These are phyloP conservation scores for Synergus itoensis DNA, from an alignment of 2,888 invertebrate species.

Conservation along the genomic window DNA sequence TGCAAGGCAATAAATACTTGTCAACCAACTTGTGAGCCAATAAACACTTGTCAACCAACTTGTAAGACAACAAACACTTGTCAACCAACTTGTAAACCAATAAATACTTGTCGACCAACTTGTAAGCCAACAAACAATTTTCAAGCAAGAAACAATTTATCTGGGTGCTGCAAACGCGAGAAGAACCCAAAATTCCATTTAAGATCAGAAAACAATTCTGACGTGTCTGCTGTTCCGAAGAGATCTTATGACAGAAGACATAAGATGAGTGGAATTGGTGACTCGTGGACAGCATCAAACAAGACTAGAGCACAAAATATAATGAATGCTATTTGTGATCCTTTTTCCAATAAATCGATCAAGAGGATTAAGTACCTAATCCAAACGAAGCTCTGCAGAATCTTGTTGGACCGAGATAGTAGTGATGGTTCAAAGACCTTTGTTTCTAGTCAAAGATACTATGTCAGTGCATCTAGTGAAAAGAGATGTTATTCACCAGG, in stretches of 20 bases:
- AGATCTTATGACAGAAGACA: not conserved
- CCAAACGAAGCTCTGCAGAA: slow-evolving; percentile 58
- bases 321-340: slow-evolving; percentile 45
- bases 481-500: slow-evolving; percentile 48
- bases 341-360: slow-evolving; percentile 56
- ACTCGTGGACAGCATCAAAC: slow-evolving; percentile 12
- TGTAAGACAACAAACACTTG: too few relatives aligned
- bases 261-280: not conserved
- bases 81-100: too few relatives aligned
- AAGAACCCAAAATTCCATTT: not conserved
- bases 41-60: too few relatives aligned
- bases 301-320: slow-evolving; percentile 12
- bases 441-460: slow-evolving; percentile 54
- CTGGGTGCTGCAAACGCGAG: not conserved
- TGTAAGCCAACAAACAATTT: too few relatives aligned
- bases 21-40: too few relatives aligned
- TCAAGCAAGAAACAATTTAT: not conserved
- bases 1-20: too few relatives aligned
- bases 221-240: not conserved
- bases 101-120: too few relatives aligned
- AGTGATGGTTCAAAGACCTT: slow-evolving; percentile 47
- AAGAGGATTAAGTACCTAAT: slow-evolving; percentile 62
- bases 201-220: not conserved
- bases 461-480: slow-evolving; percentile 53
- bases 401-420: slow-evolving; percentile 51